Conservation (phyloP, 2,797 vertebrate species). For the Telmatherina bonti region DNA sequence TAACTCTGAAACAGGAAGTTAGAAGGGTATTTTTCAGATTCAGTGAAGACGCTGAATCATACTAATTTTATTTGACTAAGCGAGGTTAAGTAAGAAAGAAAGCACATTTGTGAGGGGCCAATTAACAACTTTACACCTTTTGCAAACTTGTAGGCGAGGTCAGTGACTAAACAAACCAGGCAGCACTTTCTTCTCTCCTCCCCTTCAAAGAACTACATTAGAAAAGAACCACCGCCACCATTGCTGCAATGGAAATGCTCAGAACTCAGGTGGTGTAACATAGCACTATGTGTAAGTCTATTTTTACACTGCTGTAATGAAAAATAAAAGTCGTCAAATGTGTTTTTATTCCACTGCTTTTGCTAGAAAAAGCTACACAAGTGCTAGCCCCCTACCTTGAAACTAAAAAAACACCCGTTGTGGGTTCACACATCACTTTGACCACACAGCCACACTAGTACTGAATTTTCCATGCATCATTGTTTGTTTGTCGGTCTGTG, state of each 20-base stretch:
- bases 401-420: background rate
- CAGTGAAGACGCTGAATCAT: background rate
- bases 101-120: too few species aligned
- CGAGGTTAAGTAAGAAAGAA: background rate
- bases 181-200: conserved; percentile 1
- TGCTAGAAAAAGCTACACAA: background rate
- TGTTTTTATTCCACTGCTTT: background rate
- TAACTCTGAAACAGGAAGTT: background rate
- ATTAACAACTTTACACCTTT: too few species aligned
- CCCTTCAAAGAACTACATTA: background rate
- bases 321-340: background rate
- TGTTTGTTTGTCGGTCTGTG: background rate
- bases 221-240: background rate
- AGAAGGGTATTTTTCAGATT: background rate
- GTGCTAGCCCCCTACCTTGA: background rate
- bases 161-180: background rate
- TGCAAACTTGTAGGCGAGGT: background rate
- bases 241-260: conserved; percentile 7
- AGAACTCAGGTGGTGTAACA: background rate
- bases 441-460: conserved; percentile 25
- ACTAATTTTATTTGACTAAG: background rate
- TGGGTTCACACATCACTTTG: conserved; percentile 17
- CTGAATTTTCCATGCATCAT: conserved; percentile 22
- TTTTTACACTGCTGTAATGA: background rate
- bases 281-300: too few species aligned